Percentiles rank a stretch among this genome's conserved stretches.
phyloP scores from a whole-genome alignment of 1,140 invertebrate species.

The Calosoma granatense region DNA sequence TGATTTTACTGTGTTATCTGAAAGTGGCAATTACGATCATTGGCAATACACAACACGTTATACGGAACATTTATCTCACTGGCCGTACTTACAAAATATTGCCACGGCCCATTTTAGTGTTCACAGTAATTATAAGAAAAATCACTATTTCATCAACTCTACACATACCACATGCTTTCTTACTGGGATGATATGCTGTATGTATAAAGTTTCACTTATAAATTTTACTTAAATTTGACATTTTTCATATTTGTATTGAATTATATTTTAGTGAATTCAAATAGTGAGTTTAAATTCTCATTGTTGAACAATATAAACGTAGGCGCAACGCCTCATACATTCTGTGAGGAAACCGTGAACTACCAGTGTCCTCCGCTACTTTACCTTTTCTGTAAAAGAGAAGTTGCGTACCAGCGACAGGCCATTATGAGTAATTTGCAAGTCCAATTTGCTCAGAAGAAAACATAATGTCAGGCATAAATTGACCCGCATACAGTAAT shows the following conservation, averaged over 20 bases:
- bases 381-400: constrained; percentile 39
- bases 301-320: constrained; percentile 18
- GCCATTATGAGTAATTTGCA: constrained; percentile 45
- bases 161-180: constrained; percentile 46
- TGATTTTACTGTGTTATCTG: constrained; percentile 44
- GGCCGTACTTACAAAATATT: constrained; percentile 44
- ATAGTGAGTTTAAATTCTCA: constrained; percentile 42
- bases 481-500: no score
- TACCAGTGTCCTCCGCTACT: constrained; percentile 48
- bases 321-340: constrained; percentile 32
- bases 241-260: no score
- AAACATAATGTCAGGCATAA: no score
- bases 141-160: constrained; percentile 40
- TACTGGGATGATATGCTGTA: constrained; percentile 11
- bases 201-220: background rate
- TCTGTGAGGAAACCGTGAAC: constrained; percentile 42
- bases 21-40: constrained; percentile 48
- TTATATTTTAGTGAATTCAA: constrained; percentile 37
- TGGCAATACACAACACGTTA: constrained; percentile 55
- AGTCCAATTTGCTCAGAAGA: constrained; percentile 30
- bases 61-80: constrained; percentile 44
- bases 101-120: constrained; percentile 44
- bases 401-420: constrained; percentile 44
- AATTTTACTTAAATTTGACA: no score
- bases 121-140: constrained; percentile 32